Evolutionary conservation across 2,797 vertebrate species (phyloP), one percentile per base, ranked within the genome.

Genomic region (Bradypodion pumilum): DNA sequence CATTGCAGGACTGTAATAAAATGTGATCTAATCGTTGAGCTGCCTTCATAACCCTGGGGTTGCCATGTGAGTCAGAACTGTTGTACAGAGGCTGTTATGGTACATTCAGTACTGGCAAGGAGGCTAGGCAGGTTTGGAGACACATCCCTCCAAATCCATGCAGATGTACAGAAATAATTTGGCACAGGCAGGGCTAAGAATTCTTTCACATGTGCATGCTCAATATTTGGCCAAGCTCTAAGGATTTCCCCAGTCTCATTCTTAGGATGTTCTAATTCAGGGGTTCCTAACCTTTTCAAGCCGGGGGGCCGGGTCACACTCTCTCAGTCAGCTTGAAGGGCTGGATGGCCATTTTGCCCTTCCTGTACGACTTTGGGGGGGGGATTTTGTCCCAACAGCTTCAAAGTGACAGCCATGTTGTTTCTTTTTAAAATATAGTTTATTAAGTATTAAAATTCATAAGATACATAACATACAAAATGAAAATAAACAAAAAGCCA

Each of bases 21-120:
- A 49, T 56, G 68, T 56, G 75, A 4, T 59, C 56, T 82, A 29
- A 70, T 63, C 72, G 68, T 8, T 77, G 49, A 72, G 85, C 85
- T 0, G 1, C 60, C 78, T 82, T 83, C 77, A 23, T 63, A 40
- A 46, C 15, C 65, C 37, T 46, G 37, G 49, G 44, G 40, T 73
- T 35, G 65, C 37, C 59, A 2, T 56, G 9, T 9, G 80, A 49
- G 32, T 40, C 52, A 25, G 0, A 2, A 8, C 37, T 5, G 15
- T 3, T 60, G 37, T 5, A 46, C 10, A 12, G 15, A 10, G 40
- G 40, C 4, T 35, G 65, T 23, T 23, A 35, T 42, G 15, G 16
- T 62, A 27, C 49, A 59, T 80, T 60, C 37, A n/a, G 49, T 9
- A 10, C 27, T 7, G 74, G 62, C n/a, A 25, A 16, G 35, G 37